These are phyloP conservation scores for Agapornis roseicollis DNA, from an alignment of 2,113 vertebrate genomes.

Conservation along the genomic window DNA sequence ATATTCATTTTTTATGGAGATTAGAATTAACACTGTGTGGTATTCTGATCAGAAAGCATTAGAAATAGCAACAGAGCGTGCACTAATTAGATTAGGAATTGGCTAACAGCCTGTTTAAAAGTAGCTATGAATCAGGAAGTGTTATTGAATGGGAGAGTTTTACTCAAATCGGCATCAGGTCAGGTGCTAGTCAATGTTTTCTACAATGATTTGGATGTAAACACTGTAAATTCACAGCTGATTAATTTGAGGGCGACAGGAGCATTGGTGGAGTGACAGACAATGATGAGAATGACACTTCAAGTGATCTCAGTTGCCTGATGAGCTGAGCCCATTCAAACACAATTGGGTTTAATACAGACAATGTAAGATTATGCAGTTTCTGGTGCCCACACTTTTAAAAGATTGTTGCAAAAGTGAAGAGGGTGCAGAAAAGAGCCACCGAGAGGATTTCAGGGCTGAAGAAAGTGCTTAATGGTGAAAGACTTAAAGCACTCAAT, in stretches of 20 bases:
- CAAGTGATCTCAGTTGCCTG: slow-evolving; percentile 34
- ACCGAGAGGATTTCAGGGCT: slow-evolving; percentile 23
- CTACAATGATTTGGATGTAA: slow-evolving; percentile 28
- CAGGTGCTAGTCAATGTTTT: slow-evolving; percentile 49
- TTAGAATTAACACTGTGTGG: slow-evolving; percentile 54
- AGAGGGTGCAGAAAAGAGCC: slow-evolving; percentile 24
- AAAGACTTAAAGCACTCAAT: slow-evolving; percentile 35
- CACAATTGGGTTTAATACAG: slow-evolving; percentile 49
- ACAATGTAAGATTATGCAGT: not conserved
- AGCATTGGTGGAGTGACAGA: slow-evolving; percentile 44
- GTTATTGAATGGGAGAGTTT: not conserved
- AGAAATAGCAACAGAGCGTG: slow-evolving; percentile 54
- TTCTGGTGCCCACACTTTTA: not conserved
- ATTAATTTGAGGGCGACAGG: slow-evolving; percentile 36
- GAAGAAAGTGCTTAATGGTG: slow-evolving; percentile 35
- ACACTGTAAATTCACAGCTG: slow-evolving; percentile 57
- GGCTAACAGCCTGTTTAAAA: slow-evolving; percentile 60
- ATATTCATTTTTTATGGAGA: slow-evolving; percentile 53
- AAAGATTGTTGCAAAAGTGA: slow-evolving; percentile 1
- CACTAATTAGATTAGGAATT: slow-evolving; percentile 63
- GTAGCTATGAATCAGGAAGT: slow-evolving; percentile 47
- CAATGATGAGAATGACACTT: slow-evolving; percentile 26
- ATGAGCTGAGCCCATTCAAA: slow-evolving; percentile 58
- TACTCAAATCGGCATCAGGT: slow-evolving; percentile 35
- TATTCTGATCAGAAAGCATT: slow-evolving; percentile 63